A percentile compares a stretch with the other conserved stretches of the same genome.
Evolutionary conservation across 1,140 invertebrate genomes (phyloP).

Genomic region (Drosophila watanabei): DNA sequence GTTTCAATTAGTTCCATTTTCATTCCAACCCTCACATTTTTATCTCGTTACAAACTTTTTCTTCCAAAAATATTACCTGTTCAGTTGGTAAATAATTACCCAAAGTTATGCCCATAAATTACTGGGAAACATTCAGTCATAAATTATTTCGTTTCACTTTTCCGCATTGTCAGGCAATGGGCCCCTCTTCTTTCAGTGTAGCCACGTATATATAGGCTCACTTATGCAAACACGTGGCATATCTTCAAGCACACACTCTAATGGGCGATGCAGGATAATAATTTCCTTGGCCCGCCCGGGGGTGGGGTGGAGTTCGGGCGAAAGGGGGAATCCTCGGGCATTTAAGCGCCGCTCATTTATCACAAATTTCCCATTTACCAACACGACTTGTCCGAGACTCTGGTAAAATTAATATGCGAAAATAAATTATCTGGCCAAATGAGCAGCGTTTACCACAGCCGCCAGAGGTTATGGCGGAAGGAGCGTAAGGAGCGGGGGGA

Average conservation of each 20-base stretch:
- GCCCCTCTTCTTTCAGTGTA: conserved; percentile 6
- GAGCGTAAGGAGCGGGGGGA: conserved; percentile 5
- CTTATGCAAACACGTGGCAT: conserved; percentile 41
- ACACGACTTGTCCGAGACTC: conserved; percentile 52
- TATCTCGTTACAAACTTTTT: conserved; percentile 3
- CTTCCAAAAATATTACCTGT: not conserved
- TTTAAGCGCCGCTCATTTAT: conserved; percentile 80
- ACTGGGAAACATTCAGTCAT: conserved; percentile 1
- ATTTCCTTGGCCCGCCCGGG: conserved; percentile 40
- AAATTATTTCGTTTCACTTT: not conserved
- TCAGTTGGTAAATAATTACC: conserved; percentile 2
- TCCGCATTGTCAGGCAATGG: not conserved
- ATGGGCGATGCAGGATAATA: conserved; percentile 65
- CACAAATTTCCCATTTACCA: conserved; percentile 79
- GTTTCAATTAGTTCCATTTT: not conserved
- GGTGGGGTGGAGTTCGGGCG: not conserved
- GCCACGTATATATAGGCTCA: conserved; percentile 19
- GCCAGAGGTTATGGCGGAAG: conserved; percentile 22
- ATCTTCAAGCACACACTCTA: conserved; percentile 45
- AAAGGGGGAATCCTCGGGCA: conserved; percentile 46
- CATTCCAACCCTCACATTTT: not conserved
- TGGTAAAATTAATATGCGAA: conserved; percentile 81
- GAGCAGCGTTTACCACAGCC: conserved; percentile 65
- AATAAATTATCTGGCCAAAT: conserved; percentile 84
- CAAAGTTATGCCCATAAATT: conserved; percentile 19